A percentile compares a stretch with the other conserved stretches of the same genome.
Conservation (phyloP, 2,113 vertebrate species). For the Neotoma lepida region DNA sequence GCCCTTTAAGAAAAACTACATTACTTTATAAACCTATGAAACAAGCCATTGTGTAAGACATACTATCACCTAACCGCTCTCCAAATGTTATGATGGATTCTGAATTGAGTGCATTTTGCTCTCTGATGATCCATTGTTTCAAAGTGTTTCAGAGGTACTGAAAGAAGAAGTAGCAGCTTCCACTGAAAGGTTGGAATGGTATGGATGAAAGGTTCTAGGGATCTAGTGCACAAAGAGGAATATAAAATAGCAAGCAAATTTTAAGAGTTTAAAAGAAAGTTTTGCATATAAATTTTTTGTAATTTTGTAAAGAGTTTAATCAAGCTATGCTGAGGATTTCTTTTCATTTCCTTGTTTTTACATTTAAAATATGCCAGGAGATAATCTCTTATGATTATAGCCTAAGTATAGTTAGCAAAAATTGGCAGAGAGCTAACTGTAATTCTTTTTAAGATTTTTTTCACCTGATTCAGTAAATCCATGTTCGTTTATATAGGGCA, state of each 20-base stretch:
- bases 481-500: constrained; percentile 43
- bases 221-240: background rate
- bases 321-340: constrained; percentile 50
- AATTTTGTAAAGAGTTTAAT: constrained; percentile 27
- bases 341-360: constrained; percentile 16
- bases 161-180: constrained; percentile 31
- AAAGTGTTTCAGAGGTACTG: background rate
- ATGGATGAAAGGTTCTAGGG: background rate
- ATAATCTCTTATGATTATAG: constrained; percentile 31
- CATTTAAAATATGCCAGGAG: background rate
- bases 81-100: background rate
- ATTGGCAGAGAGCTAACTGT: constrained; percentile 39
- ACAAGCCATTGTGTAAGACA: background rate
- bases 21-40: background rate
- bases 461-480: constrained; percentile 16
- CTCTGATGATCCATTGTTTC: constrained; percentile 3
- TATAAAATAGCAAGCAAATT: background rate
- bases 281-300: constrained; percentile 26
- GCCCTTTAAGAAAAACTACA: background rate
- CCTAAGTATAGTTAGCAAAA: background rate
- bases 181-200: background rate
- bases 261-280: constrained; percentile 13
- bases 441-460: constrained; percentile 50
- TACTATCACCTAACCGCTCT: background rate
- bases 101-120: constrained; percentile 23